Conservation (phyloP, 1,140 invertebrate species). For the Chlorops oryzae region DNA sequence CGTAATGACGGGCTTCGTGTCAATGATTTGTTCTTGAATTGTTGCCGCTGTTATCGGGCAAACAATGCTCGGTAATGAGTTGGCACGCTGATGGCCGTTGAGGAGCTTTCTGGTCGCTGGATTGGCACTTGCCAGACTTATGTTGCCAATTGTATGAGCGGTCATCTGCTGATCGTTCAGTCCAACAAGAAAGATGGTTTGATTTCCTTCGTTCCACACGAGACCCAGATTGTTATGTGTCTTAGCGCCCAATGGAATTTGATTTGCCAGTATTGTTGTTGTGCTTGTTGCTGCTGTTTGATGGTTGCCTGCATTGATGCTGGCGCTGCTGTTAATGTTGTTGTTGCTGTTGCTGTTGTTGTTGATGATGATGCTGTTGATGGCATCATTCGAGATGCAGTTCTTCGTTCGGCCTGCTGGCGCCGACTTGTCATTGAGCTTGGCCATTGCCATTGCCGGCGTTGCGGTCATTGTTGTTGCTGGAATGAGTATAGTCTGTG, state of each 20-base stretch:
- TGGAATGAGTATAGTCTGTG: constrained; percentile 48
- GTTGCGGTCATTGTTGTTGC: constrained; percentile 28
- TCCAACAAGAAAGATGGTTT: constrained; percentile 43
- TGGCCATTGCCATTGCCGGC: constrained; percentile 2
- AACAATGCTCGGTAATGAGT: constrained; percentile 39
- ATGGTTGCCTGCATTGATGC: not conserved
- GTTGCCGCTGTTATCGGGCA: constrained; percentile 33
- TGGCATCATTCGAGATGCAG: too few relatives aligned
- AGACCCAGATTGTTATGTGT: constrained; percentile 36
- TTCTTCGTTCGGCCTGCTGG: constrained; percentile 3
- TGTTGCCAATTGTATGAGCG: constrained; percentile 39
- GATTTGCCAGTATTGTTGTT: constrained; percentile 16
- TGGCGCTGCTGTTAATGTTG: not conserved
- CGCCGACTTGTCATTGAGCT: constrained; percentile 1
- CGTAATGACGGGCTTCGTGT: constrained; percentile 36
- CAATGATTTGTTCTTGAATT: constrained; percentile 20
- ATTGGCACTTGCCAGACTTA: constrained; percentile 36
- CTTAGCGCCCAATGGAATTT: constrained; percentile 17
- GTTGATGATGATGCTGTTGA: constrained; percentile 20
- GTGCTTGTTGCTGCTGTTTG: constrained; percentile 1
- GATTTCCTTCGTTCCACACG: constrained; percentile 45
- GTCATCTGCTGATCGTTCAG: constrained; percentile 45
- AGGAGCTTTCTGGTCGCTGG: constrained; percentile 37
- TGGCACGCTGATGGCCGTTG: constrained; percentile 42
- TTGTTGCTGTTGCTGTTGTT: constrained; percentile 6